Base-by-base conservation (phyloP, 2,797 vertebrate genomes). In the Xenops minutus region DNA sequence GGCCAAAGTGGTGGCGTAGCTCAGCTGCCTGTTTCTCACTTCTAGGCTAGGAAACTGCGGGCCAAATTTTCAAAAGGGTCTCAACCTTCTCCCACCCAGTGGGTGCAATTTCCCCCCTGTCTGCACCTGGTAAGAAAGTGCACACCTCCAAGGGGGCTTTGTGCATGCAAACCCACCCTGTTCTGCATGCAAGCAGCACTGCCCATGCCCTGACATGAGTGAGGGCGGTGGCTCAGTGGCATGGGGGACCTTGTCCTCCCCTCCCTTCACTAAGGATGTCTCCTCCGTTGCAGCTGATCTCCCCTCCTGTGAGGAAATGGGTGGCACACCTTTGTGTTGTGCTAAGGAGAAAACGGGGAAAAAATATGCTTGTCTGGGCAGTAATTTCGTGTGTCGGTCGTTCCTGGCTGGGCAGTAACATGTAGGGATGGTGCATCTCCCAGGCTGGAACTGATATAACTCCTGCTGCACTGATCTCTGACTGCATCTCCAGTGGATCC, bases 11-110 rank as follows among this genome's bases (percentile, higher is more conserved):
- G 55, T 64, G 72, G 36, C 19, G 1, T 81, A 88, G 88, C 80
- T 95, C 91, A 87, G 74, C 54, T 93, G 88, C 66, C 63, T 88
- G 78, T 92, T 94, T 95, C 96, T 96, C 86, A 78, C 93, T 95
- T 96, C 78, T 94, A 92, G 94, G 85, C 92, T 94, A 93, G 94
- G 75, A 95, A 95, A 88, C 81, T 88, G 81, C 48, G 30, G 85
- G 92, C 78, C 92, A 95, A 85, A 95, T 94, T 95, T 94, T 91
- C 89, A 91, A 95, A 95, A 41, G 73, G 85, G 66, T 81, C 79
- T 96, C 90, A 92, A 39, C 88, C 80, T 93, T 84, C 91, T 96
- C 76, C 85, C 92, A 90, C 88, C 52, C 89, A 91, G 91, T 13
- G 34, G 91, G 84, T 86, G 41, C 83, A 84, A 80, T 92, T 90